Percentiles rank a stretch among this genome's conserved stretches.
These are phyloP conservation scores for Pituophis catenifer DNA, from an alignment of 2,113 vertebrate genomes.

Conservation along the genomic window DNA sequence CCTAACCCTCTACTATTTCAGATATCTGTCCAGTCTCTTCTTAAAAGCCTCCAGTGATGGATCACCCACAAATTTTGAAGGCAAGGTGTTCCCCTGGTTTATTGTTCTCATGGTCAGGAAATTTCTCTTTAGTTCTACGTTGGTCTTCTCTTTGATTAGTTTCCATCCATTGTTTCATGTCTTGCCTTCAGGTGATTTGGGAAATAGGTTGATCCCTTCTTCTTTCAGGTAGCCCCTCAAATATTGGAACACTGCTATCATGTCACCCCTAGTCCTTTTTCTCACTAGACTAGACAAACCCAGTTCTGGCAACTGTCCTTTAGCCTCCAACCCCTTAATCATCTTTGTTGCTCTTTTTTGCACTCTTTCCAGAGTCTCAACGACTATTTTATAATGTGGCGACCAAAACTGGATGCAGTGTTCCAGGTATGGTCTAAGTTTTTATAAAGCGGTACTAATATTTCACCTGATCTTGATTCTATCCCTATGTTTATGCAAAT, in stretches of 20 bases:
- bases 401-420: background rate
- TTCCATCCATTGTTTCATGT: background rate
- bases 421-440: background rate
- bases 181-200: background rate
- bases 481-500: background rate
- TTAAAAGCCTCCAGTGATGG: background rate
- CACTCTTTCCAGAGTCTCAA: background rate
- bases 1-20: too few species aligned
- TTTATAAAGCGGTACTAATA: too few species aligned
- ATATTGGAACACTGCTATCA: background rate
- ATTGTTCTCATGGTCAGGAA: background rate
- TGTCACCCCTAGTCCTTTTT: background rate
- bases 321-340: background rate
- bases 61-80: background rate
- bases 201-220: background rate
- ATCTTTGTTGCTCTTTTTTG: background rate
- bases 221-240: background rate
- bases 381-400: background rate
- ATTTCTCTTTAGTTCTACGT: too few species aligned
- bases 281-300: background rate
- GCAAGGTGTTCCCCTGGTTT: background rate
- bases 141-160: background rate
- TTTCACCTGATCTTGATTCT: background rate
- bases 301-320: background rate
- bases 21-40: background rate